Base-by-base conservation (phyloP, 2,888 invertebrate species). In the Agonopterix subpropinquella region DNA sequence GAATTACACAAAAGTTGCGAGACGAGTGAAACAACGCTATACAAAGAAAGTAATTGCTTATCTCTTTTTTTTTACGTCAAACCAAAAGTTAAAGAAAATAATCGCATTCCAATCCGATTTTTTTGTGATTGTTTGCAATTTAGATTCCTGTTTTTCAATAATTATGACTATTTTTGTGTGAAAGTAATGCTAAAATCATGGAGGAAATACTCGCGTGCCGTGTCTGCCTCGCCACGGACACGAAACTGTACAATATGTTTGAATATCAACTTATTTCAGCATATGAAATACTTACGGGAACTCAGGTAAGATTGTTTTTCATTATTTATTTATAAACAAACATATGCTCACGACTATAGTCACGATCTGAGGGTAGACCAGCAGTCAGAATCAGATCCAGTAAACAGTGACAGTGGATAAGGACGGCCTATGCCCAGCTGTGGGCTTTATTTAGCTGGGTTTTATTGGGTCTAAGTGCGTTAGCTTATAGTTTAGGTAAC, bases 191-290 rank as follows among this genome's bases (percentile, higher is more conserved):
- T 15, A 51, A 52, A 48, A 72, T 2, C 5, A 77, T 77, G 77
- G 69, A 56, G 44, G 58, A 70, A 37, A 15, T 70, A 53, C 47
- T 71, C 42, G 76, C 73, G 1, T 84, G 77, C 45, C 70, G 76
- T 10, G 55, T 71, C 50, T 86, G 86, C 53, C 65, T 86, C n/a
- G 69, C 70, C 3, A 79, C 76, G 7, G 71, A 72, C 4, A 64
- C 71, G 1, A 80, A 76, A 55, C 53, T 86, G 3, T 77, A 67
- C 53, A 66, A 79, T 54, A 67, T 85, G 54, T 65, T 58, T 41
- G 61, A 68, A 53, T 67, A 67, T 49, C 59, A 64, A 36, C 57
- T 85, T 2, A 62, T 65, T 50, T 56, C 62, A 10, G 55, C 69
- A 0, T 84, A 71, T 47, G 72, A 77, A 61, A 61, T 54, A 48